Conservation (phyloP, 2,113 vertebrate genomes). For the Stictonetta naevosa region DNA sequence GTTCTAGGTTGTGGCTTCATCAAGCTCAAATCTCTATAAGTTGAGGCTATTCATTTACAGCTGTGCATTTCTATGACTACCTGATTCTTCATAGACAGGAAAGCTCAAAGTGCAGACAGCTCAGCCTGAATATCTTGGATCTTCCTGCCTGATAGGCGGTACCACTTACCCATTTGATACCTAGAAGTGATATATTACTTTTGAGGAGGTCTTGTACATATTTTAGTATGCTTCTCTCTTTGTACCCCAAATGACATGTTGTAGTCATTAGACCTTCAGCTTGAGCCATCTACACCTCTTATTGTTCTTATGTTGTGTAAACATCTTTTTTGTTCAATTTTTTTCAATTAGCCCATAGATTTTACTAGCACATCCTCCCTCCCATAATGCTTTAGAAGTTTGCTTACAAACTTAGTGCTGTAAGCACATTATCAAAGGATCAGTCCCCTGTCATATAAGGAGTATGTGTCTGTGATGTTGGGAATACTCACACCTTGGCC, state of each 20-base stretch:
- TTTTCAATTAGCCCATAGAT: background rate
- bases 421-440: background rate
- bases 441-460: fast-evolving
- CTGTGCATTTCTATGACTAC: background rate
- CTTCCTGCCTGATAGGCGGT: background rate
- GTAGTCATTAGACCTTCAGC: background rate
- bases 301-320: background rate
- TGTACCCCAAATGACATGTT: background rate
- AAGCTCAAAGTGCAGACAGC: background rate
- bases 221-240: background rate
- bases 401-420: background rate
- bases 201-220: background rate
- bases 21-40: background rate
- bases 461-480: background rate
- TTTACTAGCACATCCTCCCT: background rate
- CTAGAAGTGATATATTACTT: background rate
- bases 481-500: background rate
- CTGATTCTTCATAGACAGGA: background rate
- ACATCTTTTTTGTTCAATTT: background rate
- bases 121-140: background rate
- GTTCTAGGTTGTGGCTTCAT: background rate
- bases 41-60: background rate
- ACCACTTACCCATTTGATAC: background rate
- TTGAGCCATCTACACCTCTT: background rate
- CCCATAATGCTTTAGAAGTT: background rate